Percentiles rank a stretch among this genome's conserved stretches.
Conservation (phyloP, 2,888 invertebrate species). For the Exephanes ischioxanthus region DNA sequence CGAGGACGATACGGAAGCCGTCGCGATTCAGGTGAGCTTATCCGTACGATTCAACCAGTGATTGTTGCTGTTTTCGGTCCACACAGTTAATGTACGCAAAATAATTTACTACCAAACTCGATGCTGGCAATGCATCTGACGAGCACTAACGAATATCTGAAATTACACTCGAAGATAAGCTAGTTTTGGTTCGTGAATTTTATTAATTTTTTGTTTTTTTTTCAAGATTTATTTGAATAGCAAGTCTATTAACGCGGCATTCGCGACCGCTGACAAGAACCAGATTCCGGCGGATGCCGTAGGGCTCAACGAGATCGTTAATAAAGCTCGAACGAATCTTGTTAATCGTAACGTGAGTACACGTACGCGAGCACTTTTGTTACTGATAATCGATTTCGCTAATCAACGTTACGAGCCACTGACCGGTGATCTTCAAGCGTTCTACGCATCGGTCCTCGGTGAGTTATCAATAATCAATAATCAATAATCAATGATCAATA, state of each 20-base stretch:
- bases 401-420: conserved; percentile 82
- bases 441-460: conserved; percentile 83
- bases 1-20: conserved; percentile 83
- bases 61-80: conserved; percentile 1
- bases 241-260: conserved; percentile 72
- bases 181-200: background rate
- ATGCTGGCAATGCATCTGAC: background rate
- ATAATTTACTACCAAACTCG: background rate
- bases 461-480: background rate
- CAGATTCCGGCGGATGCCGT: conserved; percentile 64
- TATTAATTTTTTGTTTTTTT: no score
- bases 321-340: conserved; percentile 80
- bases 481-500: background rate
- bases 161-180: background rate
- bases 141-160: background rate
- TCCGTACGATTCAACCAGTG: background rate
- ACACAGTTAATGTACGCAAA: background rate
- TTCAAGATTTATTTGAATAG: conserved; percentile 84
- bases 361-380: conserved; percentile 82
- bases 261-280: background rate
- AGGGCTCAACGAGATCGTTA: conserved; percentile 80
- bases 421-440: conserved; percentile 80
- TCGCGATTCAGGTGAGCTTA: conserved; percentile 82
- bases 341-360: conserved; percentile 80
- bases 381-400: conserved; percentile 84